Conservation (phyloP, 2,113 vertebrate species). For the Globicephala melas region DNA sequence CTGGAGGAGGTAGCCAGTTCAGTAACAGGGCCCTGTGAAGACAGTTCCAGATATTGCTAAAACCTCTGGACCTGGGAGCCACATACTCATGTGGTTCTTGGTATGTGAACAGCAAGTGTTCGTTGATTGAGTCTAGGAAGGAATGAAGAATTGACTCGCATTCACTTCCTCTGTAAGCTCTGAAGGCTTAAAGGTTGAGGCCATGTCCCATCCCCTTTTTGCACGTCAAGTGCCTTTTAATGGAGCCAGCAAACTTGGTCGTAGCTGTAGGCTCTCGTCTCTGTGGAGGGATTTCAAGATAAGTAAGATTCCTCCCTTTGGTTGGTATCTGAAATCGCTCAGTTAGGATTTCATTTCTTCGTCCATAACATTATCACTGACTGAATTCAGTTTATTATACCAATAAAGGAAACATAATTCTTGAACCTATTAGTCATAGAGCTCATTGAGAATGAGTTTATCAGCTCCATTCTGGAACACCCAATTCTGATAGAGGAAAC, state of each 20-base stretch:
- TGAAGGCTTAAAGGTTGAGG: background rate
- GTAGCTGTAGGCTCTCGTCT: background rate
- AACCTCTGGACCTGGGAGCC: background rate
- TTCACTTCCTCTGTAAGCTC: background rate
- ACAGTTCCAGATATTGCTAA: background rate
- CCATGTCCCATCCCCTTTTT: background rate
- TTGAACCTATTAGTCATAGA: background rate
- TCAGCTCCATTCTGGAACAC: constrained; percentile 24
- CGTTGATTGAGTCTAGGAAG: background rate
- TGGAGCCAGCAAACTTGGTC: background rate
- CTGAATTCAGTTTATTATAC: background rate
- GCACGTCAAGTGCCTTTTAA: background rate
- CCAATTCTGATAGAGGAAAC: background rate
- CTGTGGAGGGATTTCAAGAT: constrained; percentile 32
- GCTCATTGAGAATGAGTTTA: background rate
- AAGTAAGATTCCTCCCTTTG: background rate
- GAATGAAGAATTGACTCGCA: background rate
- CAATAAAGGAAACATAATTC: background rate
- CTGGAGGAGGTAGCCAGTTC: background rate
- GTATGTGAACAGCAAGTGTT: background rate
- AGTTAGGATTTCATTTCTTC: constrained; percentile 31
- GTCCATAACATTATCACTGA: background rate
- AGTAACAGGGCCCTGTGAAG: background rate
- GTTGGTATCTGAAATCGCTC: background rate
- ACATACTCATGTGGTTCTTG: background rate